Conservation (phyloP, 2,888 invertebrate genomes). For the Ceramica pisi region DNA sequence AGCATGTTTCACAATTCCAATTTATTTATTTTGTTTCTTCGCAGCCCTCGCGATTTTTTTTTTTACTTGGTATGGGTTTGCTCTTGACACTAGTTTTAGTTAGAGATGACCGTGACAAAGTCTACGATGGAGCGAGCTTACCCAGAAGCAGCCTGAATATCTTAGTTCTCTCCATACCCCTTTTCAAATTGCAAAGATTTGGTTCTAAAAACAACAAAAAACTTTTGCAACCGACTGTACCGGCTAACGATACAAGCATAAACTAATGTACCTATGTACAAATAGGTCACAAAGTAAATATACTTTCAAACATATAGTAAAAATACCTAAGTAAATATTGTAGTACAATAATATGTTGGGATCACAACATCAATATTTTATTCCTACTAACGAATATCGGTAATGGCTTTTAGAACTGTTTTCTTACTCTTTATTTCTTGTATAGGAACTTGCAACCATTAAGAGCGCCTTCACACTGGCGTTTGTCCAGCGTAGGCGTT, state of each 20-base stretch:
- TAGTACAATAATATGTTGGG: conserved; percentile 31
- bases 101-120: no score
- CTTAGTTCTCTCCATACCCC: background rate
- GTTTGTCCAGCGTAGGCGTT: no score
- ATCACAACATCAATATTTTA: conserved; percentile 32
- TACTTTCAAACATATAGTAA: conserved; percentile 5
- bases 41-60: no score
- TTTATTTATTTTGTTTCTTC: no score
- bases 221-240: conserved; percentile 25
- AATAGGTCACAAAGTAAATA: conserved; percentile 29
- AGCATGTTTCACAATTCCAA: background rate
- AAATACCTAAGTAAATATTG: conserved; percentile 12
- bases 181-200: background rate
- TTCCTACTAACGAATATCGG: conserved; percentile 6
- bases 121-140: no score
- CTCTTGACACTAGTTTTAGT: no score
- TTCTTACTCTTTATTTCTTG: background rate
- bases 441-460: background rate
- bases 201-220: no score
- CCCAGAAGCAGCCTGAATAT: no score
- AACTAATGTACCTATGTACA: conserved; percentile 27
- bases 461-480: no score
- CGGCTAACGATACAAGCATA: conserved; percentile 17
- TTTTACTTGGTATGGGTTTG: no score
- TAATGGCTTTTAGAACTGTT: conserved; percentile 5